These are phyloP conservation scores for Drosophila teissieri DNA, from an alignment of 1,140 invertebrate species.

Conservation along the genomic window DNA sequence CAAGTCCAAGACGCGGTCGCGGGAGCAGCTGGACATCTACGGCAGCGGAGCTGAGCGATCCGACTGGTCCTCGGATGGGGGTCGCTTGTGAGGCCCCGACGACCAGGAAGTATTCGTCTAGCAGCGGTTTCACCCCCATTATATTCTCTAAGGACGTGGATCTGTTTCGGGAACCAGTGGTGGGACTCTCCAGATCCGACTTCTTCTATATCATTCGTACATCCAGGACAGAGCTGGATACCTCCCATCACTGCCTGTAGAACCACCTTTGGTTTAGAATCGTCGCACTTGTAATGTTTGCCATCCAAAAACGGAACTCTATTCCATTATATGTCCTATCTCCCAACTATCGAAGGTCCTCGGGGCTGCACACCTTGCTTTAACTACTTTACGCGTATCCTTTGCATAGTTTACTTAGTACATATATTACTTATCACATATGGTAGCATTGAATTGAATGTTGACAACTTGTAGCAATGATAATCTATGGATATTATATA, in stretches of 20 bases:
- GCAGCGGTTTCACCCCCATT: slow-evolving; percentile 49
- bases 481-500: slow-evolving; percentile 70
- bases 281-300: slow-evolving; percentile 72
- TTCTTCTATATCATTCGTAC: neutral
- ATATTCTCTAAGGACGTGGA: slow-evolving; percentile 11
- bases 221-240: neutral
- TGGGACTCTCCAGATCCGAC: neutral
- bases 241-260: neutral
- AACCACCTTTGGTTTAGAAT: slow-evolving; percentile 38
- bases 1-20: slow-evolving; percentile 62
- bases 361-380: slow-evolving; percentile 48
- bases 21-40: slow-evolving; percentile 69
- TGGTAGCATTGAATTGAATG: slow-evolving; percentile 78
- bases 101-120: slow-evolving; percentile 67
- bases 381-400: slow-evolving; percentile 71
- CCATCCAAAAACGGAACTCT: slow-evolving; percentile 60
- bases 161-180: neutral
- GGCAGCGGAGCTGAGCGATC: slow-evolving; percentile 49
- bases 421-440: slow-evolving; percentile 60
- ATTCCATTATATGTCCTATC: slow-evolving; percentile 25
- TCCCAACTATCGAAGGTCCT: slow-evolving; percentile 21
- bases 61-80: slow-evolving; percentile 71
- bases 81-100: slow-evolving; percentile 66
- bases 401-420: slow-evolving; percentile 48
- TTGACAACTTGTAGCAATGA: slow-evolving; percentile 71